A percentile compares a stretch with the other conserved stretches of the same genome.
phyloP scores from a whole-genome alignment of 2,888 invertebrate species.

The Lasioglossum pauxillum region DNA sequence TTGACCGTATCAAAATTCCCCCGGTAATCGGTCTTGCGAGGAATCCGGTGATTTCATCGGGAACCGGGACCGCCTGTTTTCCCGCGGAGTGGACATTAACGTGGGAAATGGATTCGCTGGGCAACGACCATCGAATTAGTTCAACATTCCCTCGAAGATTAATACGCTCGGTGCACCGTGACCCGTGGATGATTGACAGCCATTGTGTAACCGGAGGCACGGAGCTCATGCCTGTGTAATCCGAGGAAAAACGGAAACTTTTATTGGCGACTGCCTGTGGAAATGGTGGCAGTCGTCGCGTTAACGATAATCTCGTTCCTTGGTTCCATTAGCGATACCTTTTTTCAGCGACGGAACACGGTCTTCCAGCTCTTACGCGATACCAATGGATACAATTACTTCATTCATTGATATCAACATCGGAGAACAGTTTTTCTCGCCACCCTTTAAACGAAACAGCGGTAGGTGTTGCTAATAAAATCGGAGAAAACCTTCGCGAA shows the following conservation, averaged over 20 bases:
- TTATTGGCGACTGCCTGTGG: background rate
- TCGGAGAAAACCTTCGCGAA: background rate
- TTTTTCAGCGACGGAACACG: background rate
- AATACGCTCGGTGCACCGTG: constrained; percentile 12
- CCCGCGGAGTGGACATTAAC: constrained; percentile 18
- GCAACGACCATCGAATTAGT: constrained; percentile 5
- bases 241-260: background rate
- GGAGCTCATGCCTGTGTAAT: background rate
- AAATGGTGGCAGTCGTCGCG: background rate
- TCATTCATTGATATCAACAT: background rate
- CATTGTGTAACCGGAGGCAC: background rate
- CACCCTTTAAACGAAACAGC: background rate
- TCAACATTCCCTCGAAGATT: background rate
- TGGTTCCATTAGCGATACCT: background rate
- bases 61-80: constrained; percentile 4
- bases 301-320: background rate
- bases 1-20: constrained; percentile 28
- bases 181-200: background rate
- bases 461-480: background rate
- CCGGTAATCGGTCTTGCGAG: constrained; percentile 16
- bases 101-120: constrained; percentile 11
- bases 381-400: too few species aligned
- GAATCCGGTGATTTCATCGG: constrained; percentile 4
- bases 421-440: too few species aligned
- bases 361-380: background rate